Percentiles rank a stretch among this genome's conserved stretches.
Evolutionary conservation across 2,113 vertebrate species (phyloP).

Genomic region (Okapia johnstoni): DNA sequence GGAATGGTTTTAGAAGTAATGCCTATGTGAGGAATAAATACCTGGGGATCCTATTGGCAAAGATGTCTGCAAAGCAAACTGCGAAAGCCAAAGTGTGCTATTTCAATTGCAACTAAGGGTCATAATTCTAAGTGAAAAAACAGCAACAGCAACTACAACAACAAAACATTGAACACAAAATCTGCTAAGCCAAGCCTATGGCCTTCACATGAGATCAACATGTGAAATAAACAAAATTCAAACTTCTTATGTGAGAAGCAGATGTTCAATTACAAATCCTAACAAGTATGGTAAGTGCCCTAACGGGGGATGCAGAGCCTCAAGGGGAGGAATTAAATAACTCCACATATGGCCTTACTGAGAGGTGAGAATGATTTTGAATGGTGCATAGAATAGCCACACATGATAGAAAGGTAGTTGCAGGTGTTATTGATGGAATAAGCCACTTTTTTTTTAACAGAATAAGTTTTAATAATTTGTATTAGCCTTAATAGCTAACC

Average conservation of each 20-base stretch:
- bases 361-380: background rate
- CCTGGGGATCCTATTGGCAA: background rate
- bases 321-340: background rate
- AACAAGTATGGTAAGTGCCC: background rate
- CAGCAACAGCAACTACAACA: background rate
- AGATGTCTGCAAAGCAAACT: background rate
- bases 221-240: background rate
- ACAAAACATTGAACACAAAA: background rate
- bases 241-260: background rate
- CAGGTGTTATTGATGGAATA: background rate
- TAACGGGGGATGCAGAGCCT: rapidly evolving
- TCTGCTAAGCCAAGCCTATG: background rate
- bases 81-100: background rate
- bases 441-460: background rate
- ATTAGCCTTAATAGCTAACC: background rate
- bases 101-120: background rate
- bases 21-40: background rate
- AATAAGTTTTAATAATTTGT: background rate
- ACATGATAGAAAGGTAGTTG: background rate
- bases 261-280: background rate
- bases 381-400: background rate
- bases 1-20: background rate
- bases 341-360: background rate
- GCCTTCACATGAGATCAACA: background rate
- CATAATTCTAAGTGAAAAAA: background rate